Evolutionary conservation across 1,140 invertebrate genomes (phyloP).

Genomic region (Leptoteleia sp.): DNA sequence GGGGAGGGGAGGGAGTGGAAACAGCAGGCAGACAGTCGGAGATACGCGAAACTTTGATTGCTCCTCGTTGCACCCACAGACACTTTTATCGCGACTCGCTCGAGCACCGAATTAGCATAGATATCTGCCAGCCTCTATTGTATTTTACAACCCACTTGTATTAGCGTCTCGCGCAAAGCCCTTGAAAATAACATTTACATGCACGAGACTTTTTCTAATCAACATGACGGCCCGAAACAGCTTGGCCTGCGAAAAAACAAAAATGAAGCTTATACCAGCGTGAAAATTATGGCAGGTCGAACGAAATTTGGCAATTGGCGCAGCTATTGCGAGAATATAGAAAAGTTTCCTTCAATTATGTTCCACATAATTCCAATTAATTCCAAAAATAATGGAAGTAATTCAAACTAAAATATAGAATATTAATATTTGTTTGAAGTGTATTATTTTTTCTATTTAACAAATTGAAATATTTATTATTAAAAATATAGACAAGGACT

Average conservation of each 20-base stretch:
- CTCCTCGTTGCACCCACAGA: conserved; percentile 63
- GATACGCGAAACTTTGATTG: conserved; percentile 68
- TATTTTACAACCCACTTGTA: conserved; percentile 68
- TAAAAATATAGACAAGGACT: too few species aligned
- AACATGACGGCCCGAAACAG: conserved; percentile 36
- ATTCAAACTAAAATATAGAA: too few species aligned
- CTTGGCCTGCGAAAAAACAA: conserved; percentile 15
- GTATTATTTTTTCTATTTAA: too few species aligned
- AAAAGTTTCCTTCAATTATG: neutral
- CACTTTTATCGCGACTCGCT: conserved; percentile 69
- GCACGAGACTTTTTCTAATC: conserved; percentile 60
- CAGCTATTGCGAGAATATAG: conserved; percentile 1
- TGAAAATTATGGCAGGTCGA: conserved; percentile 27
- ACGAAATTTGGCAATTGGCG: neutral
- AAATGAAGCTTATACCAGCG: too few species aligned
- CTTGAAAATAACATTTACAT: conserved; percentile 62
- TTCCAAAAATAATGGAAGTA: too few species aligned
- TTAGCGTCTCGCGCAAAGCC: conserved; percentile 57
- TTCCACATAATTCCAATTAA: neutral
- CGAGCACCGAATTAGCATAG: conserved; percentile 70
- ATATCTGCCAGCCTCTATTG: conserved; percentile 69
- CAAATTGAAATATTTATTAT: too few species aligned
- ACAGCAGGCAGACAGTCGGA: conserved; percentile 53
- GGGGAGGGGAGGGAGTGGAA: conserved; percentile 10
- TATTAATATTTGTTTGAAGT: too few species aligned